These are phyloP conservation scores for Bacillus rossius DNA, from an alignment of 1,140 invertebrate species.

Conservation along the genomic window DNA sequence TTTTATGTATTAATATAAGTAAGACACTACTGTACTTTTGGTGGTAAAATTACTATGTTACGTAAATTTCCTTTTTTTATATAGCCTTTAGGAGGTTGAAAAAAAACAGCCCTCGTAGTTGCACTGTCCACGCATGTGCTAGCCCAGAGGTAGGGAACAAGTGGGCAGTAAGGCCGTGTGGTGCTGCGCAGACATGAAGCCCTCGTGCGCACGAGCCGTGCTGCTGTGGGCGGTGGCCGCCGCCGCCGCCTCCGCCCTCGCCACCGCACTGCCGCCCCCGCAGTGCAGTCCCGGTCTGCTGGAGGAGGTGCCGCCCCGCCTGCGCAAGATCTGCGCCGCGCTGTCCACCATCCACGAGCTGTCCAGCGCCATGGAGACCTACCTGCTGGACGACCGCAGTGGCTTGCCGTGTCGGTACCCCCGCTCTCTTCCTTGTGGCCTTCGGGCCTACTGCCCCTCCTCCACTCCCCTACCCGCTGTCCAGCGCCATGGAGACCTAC, in stretches of 20 bases:
- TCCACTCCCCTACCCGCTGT: too few species aligned
- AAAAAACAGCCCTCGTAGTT: not conserved
- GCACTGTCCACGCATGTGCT: not conserved
- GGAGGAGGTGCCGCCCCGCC: constrained; percentile 47
- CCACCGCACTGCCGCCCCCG: constrained; percentile 39
- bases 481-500: too few species aligned
- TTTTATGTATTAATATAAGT: too few species aligned
- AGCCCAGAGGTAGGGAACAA: not conserved
- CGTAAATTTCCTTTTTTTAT: too few species aligned
- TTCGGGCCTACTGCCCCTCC: too few species aligned
- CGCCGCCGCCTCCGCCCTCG: constrained; percentile 28
- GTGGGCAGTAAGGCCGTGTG: not conserved
- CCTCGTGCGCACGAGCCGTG: constrained; percentile 28
- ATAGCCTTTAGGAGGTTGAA: not conserved
- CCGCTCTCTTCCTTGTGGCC: not conserved
- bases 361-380: constrained; percentile 46
- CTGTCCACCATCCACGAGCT: constrained; percentile 47
- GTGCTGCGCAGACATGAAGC: constrained; percentile 33
- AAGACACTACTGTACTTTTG: too few species aligned
- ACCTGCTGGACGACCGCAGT: constrained; percentile 45
- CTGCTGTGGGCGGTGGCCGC: constrained; percentile 27
- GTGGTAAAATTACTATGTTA: too few species aligned
- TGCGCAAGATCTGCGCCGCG: constrained; percentile 49
- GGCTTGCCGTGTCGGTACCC: not conserved
- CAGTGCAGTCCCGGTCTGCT: constrained; percentile 48